Base-by-base conservation (phyloP, 2,113 vertebrate genomes). In the Centrocercus urophasianus region DNA sequence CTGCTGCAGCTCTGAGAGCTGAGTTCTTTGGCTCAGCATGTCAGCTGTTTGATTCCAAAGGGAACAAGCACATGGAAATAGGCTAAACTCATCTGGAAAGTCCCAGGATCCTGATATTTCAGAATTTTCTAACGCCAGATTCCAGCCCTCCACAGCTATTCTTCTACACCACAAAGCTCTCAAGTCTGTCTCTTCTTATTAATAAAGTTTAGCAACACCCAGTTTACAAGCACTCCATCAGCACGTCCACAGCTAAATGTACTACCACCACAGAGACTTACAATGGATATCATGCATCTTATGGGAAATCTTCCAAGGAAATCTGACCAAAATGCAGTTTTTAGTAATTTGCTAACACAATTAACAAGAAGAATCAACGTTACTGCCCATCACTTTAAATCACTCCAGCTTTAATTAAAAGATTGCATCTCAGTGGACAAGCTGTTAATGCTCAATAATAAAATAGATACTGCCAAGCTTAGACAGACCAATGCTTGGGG, bases 101-200 rank as follows among this genome's bases (percentile, higher is more conserved):
- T 40, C 72, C 87, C 87, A 83, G 36, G 47, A 86, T 88, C 83
- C 48, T 42, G 59, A 81, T 65, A 91, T 50, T 83, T 59, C 71
- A 45, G 71, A 84, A 36, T 56, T 94, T 83, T 93, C 66, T 59
- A 88, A 72, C 30, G 67, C 43, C 90, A 94, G 82, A 88, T 94
- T 96, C 92, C 88, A 65, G 59, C 61, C 59, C 63, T 90, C 94
- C 72, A 86, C 86, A 91, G 90, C 80, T 93, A 92, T 90, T 96
- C 91, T 95, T 95, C 76, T 63, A 78, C 28, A 88, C 61, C 93
- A 86, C 92, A 96, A 83, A 86, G 76, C 73, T 72, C 84, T 90
- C 38, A 43, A 93, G 72, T 60, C 65, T 91, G 89, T 83, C 89
- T 93, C 52, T 93, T 25, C 48, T 52, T 88, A 94, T 93, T 95